Evolutionary conservation across 2,888 invertebrate species (phyloP).

Genomic region (Ceraclea dissimilis): DNA sequence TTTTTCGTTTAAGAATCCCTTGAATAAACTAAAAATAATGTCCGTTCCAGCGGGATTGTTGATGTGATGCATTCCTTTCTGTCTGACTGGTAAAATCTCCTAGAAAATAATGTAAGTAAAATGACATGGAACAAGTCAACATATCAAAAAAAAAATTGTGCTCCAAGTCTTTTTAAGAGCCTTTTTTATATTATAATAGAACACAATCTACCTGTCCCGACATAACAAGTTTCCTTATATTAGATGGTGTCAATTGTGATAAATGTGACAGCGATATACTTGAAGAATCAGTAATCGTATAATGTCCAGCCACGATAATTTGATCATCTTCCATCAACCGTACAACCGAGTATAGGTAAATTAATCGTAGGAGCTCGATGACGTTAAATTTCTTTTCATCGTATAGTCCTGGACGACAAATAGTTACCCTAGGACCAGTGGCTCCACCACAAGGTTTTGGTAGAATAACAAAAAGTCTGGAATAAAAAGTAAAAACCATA

Average conservation of each 20-base stretch:
- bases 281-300: constrained; percentile 45
- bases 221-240: constrained; percentile 46
- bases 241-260: constrained; percentile 43
- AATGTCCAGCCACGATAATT: constrained; percentile 37
- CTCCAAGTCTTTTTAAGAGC: no score
- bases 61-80: constrained; percentile 50
- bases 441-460: constrained; percentile 33
- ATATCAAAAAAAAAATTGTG: no score
- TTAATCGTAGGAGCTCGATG: constrained; percentile 32
- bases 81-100: constrained; percentile 51
- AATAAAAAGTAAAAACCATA: no score
- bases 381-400: constrained; percentile 38
- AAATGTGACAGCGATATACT: constrained; percentile 44
- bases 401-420: constrained; percentile 46
- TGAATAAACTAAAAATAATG: constrained; percentile 37
- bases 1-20: constrained; percentile 42
- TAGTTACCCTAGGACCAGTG: constrained; percentile 39
- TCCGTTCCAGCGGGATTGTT: constrained; percentile 51
- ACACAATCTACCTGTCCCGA: constrained; percentile 36
- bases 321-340: constrained; percentile 47
- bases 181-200: no score
- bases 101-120: no score
- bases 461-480: constrained; percentile 25
- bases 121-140: no score
- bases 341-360: constrained; percentile 35